These are phyloP conservation scores for Drosophila repletoides DNA, from an alignment of 1,140 invertebrate genomes.

Conservation along the genomic window DNA sequence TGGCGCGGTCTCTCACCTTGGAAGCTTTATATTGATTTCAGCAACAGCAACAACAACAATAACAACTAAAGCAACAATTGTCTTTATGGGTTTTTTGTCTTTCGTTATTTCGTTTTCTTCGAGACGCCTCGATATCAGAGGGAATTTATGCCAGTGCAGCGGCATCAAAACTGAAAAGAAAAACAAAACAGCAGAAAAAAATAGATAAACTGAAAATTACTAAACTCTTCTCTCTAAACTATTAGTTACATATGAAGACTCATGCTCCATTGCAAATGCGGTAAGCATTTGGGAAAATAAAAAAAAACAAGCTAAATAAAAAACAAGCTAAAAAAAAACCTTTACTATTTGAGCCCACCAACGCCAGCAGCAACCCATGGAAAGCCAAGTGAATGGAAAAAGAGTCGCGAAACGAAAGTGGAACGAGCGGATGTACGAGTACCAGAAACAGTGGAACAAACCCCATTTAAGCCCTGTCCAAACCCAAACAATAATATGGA, in stretches of 20 bases:
- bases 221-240: too few species aligned
- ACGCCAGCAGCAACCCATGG: conserved; percentile 20
- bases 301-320: too few species aligned
- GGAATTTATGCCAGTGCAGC: conserved; percentile 51
- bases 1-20: conserved; percentile 74
- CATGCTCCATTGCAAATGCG: neutral
- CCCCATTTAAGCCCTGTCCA: neutral
- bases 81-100: conserved; percentile 40
- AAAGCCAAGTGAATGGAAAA: conserved; percentile 33
- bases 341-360: conserved; percentile 19
- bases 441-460: conserved; percentile 41
- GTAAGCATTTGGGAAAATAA: conserved; percentile 37
- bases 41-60: conserved; percentile 4
- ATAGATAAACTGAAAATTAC: conserved; percentile 36
- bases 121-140: conserved; percentile 34
- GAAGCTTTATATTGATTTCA: conserved; percentile 62
- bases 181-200: neutral
- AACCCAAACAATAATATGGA: neutral
- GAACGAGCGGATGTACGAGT: conserved; percentile 68
- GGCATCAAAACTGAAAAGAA: conserved; percentile 32
- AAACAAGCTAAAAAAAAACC: conserved; percentile 10
- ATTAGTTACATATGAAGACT: conserved; percentile 38
- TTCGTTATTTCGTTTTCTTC: conserved; percentile 5
- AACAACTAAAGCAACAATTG: conserved; percentile 33
- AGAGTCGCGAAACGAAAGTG: conserved; percentile 55